These are phyloP conservation scores for Podarcis muralis DNA, from an alignment of 2,113 vertebrate species.

Conservation along the genomic window DNA sequence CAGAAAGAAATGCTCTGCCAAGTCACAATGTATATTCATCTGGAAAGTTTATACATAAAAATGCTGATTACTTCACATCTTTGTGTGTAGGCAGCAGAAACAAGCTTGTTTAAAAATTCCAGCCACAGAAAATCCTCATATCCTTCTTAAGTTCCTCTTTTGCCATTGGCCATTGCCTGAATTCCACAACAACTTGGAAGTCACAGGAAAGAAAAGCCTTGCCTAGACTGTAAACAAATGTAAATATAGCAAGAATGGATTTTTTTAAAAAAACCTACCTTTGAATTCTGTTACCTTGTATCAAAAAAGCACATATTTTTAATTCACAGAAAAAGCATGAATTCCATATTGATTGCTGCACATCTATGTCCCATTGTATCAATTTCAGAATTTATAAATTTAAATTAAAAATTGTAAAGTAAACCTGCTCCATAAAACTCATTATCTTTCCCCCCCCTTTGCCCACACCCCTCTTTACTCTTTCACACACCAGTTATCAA, in stretches of 20 bases:
- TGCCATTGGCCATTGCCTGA: constrained; percentile 66
- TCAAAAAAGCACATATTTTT: constrained; percentile 28
- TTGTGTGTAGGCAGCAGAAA: constrained; percentile 19
- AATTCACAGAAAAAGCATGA: constrained; percentile 21
- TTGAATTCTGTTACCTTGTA: constrained; percentile 47
- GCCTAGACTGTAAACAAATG: constrained; percentile 57
- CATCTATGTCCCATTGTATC: neutral
- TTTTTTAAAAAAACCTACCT: constrained; percentile 45
- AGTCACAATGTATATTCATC: constrained; percentile 16
- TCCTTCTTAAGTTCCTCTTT: constrained; percentile 65
- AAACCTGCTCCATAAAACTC: constrained; percentile 26
- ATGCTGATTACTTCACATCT: constrained; percentile 22
- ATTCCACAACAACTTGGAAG: constrained; percentile 54
- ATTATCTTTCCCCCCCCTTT: constrained; percentile 15
- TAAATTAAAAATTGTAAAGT: constrained; percentile 29
- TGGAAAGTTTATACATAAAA: constrained; percentile 37
- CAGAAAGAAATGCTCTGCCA: constrained; percentile 23
- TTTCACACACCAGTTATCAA: constrained; percentile 44
- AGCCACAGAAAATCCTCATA: constrained; percentile 57
- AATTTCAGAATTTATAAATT: constrained; percentile 39
- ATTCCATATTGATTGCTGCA: constrained; percentile 27
- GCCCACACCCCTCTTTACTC: constrained; percentile 35
- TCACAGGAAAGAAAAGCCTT: constrained; percentile 58
- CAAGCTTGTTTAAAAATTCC: constrained; percentile 56
- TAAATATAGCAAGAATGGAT: constrained; percentile 36